A percentile compares a stretch with the other conserved stretches of the same genome.
Conservation (phyloP, 2,797 vertebrate genomes). For the Apodemus agrarius region DNA sequence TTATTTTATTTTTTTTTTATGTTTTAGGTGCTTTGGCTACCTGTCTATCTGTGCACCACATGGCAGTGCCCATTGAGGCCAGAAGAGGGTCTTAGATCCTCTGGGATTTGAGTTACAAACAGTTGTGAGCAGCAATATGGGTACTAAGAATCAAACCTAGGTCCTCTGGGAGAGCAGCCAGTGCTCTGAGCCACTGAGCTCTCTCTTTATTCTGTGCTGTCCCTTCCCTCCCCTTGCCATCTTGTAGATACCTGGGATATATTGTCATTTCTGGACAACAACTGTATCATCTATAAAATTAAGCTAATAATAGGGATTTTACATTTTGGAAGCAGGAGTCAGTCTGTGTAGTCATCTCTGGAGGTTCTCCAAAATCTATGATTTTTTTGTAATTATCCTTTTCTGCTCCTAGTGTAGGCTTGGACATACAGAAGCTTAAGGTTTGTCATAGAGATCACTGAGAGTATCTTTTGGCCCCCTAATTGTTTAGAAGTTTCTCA, state of each 20-base stretch:
- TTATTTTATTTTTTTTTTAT: not conserved
- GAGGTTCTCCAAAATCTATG: not conserved
- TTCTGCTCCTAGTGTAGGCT: not conserved
- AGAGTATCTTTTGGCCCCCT: not conserved
- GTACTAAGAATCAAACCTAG: not conserved
- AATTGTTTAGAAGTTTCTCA: not conserved
- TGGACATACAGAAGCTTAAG: not conserved
- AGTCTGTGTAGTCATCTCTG: not conserved
- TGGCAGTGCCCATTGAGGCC: not conserved
- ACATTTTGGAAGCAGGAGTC: not conserved
- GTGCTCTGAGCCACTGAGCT: not conserved
- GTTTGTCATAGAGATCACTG: not conserved
- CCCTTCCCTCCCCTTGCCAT: not conserved
- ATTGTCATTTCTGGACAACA: slow-evolving; percentile 27
- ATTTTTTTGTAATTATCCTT: not conserved
- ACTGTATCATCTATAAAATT: slow-evolving; percentile 47
- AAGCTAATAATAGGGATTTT: slow-evolving; percentile 24
- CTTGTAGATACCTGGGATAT: slow-evolving; percentile 6
- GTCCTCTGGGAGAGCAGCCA: not conserved
- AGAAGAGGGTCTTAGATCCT: not conserved
- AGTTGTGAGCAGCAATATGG: not conserved
- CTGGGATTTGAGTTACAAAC: not conserved
- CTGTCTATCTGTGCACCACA: not conserved
- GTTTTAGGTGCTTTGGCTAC: not conserved
- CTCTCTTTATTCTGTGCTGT: not conserved